Conservation (phyloP, 2,888 invertebrate species). For the Trichogramma evanescens region DNA sequence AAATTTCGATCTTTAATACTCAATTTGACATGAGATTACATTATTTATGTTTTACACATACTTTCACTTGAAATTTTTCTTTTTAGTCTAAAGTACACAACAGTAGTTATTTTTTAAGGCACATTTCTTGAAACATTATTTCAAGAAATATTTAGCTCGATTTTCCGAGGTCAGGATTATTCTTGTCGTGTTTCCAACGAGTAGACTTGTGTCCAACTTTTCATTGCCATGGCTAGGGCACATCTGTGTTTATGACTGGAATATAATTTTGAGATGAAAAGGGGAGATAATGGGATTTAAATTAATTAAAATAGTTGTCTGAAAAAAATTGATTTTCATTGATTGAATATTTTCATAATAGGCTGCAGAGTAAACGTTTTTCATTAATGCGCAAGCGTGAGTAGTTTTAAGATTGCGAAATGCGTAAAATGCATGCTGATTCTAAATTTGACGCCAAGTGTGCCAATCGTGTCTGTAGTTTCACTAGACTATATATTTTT, state of each 20-base stretch:
- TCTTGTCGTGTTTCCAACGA: slow-evolving; percentile 24
- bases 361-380: neutral
- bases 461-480: neutral
- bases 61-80: too few species aligned
- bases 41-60: too few species aligned
- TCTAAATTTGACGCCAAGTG: neutral
- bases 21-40: too few species aligned
- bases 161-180: slow-evolving; percentile 35
- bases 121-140: slow-evolving; percentile 25
- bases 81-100: too few species aligned
- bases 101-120: too few species aligned
- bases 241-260: neutral
- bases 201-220: too few species aligned
- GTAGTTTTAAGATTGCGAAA: too few species aligned
- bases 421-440: too few species aligned
- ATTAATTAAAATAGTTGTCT: neutral
- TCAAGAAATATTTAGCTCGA: slow-evolving; percentile 35
- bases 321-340: neutral
- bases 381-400: too few species aligned
- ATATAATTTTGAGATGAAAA: neutral
- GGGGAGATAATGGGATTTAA: neutral
- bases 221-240: slow-evolving; percentile 26
- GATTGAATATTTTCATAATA: neutral
- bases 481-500: neutral
- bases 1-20: too few species aligned